Conservation (phyloP, 2,797 vertebrate genomes). For the Galaxias olidus region DNA sequence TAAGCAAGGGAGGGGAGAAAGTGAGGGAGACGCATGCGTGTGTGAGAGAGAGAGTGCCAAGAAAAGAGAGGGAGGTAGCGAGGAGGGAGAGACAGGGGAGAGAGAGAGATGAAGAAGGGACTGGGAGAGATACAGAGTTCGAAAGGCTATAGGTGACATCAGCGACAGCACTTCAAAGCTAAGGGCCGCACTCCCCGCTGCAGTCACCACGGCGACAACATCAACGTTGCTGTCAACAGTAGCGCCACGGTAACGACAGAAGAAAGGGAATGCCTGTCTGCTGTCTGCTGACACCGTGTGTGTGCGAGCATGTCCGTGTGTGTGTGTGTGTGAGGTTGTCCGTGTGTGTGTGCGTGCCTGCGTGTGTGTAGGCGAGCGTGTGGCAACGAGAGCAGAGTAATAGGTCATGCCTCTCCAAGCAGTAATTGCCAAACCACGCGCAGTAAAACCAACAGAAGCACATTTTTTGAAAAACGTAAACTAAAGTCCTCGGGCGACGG, state of each 20-base stretch:
- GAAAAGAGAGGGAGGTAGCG: background rate
- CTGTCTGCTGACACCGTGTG: conserved; percentile 4
- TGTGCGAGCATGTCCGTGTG: too few relatives aligned
- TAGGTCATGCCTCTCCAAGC: conserved; percentile 7
- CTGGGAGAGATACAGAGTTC: background rate
- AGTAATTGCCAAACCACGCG: conserved; percentile 20
- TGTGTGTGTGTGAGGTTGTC: conserved; percentile 2
- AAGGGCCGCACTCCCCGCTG: conserved; percentile 14
- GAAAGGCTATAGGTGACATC: too few relatives aligned
- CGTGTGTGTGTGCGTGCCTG: conserved; percentile 9
- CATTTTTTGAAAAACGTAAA: conserved; percentile 17
- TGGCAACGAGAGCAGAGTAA: background rate
- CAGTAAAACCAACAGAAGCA: conserved; percentile 22
- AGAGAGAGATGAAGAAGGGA: too few relatives aligned
- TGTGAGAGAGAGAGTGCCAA: background rate
- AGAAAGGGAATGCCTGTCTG: conserved; percentile 9
- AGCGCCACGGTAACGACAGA: conserved; percentile 27
- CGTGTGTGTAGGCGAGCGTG: background rate
- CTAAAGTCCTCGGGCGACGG: background rate
- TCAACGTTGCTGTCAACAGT: conserved; percentile 8
- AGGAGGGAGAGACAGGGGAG: background rate
- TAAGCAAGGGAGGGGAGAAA: background rate
- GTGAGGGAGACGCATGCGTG: background rate
- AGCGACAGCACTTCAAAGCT: conserved; percentile 19
- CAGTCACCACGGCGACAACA: conserved; percentile 18